These are phyloP conservation scores for Griposia aprilina DNA, from an alignment of 2,888 invertebrate species.

Conservation along the genomic window DNA sequence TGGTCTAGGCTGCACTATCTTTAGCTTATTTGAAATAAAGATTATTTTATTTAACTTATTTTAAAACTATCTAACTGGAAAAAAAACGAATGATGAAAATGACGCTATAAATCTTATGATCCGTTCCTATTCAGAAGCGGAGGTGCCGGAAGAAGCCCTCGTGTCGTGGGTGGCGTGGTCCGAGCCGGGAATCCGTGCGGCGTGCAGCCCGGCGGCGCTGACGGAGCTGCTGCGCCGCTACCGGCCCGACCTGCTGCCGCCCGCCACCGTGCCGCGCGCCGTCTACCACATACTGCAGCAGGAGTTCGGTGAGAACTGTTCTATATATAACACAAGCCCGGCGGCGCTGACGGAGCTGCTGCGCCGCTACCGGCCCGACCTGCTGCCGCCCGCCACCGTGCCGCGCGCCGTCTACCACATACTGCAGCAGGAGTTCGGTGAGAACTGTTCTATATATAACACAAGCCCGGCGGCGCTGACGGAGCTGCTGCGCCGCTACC, in stretches of 20 bases:
- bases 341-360: too few relatives aligned
- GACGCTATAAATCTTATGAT: not conserved
- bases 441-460: too few relatives aligned
- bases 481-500: too few relatives aligned
- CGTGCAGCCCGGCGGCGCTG: constrained; percentile 90
- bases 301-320: constrained; percentile 92
- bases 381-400: too few relatives aligned
- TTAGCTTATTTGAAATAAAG: too few relatives aligned
- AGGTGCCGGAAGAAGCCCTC: constrained; percentile 94
- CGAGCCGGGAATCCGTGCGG: constrained; percentile 78
- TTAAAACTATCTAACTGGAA: not conserved
- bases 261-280: constrained; percentile 93
- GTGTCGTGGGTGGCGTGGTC: constrained; percentile 93
- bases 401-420: too few relatives aligned
- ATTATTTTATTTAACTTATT: too few relatives aligned
- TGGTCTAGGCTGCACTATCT: too few relatives aligned
- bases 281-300: constrained; percentile 97
- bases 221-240: constrained; percentile 95
- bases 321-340: too few relatives aligned
- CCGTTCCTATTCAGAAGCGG: constrained; percentile 87
- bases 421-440: too few relatives aligned
- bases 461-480: too few relatives aligned
- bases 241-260: constrained; percentile 97
- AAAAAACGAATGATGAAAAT: not conserved
- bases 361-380: too few relatives aligned